A percentile compares a stretch with the other conserved stretches of the same genome.
These are phyloP conservation scores for Galleria mellonella DNA, from an alignment of 1,140 invertebrate genomes.

Conservation along the genomic window DNA sequence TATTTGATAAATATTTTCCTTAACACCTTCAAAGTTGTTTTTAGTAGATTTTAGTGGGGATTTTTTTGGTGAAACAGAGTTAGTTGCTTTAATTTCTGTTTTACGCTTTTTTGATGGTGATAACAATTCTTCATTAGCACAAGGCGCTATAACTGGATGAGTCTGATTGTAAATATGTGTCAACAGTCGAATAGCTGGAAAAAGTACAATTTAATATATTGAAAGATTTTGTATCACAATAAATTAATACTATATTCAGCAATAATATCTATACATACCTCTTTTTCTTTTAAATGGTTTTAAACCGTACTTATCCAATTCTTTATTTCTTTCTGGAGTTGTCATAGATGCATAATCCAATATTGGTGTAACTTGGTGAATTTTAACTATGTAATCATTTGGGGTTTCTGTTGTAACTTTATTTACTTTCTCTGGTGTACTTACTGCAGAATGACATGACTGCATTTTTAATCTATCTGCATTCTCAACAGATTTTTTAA, in stretches of 20 bases:
- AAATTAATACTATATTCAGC: neutral
- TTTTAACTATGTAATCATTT: conserved; percentile 67
- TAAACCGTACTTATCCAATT: conserved; percentile 75
- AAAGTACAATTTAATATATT: conserved; percentile 32
- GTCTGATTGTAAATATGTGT: conserved; percentile 68
- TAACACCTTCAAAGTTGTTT: conserved; percentile 3
- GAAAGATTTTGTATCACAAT: neutral
- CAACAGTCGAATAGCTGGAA: conserved; percentile 66
- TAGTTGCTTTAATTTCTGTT: conserved; percentile 5
- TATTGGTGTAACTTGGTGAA: conserved; percentile 71
- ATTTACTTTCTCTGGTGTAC: neutral
- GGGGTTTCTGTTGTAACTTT: conserved; percentile 32
- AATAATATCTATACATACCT: conserved; percentile 39
- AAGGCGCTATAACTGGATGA: conserved; percentile 57
- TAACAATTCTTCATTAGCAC: conserved; percentile 17
- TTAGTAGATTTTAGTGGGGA: conserved; percentile 15
- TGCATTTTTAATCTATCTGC: neutral
- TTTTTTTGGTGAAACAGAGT: conserved; percentile 2
- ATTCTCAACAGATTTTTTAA: conserved; percentile 4
- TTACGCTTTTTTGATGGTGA: conserved; percentile 44
- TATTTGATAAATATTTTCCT: conserved; percentile 27
- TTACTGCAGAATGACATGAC: neutral
- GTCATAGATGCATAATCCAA: conserved; percentile 71
- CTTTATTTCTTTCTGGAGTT: conserved; percentile 67
- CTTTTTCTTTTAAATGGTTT: conserved; percentile 75